These are phyloP conservation scores for Leptinotarsa rubiginosa DNA, from an alignment of 2,888 invertebrate species.

Conservation along the genomic window DNA sequence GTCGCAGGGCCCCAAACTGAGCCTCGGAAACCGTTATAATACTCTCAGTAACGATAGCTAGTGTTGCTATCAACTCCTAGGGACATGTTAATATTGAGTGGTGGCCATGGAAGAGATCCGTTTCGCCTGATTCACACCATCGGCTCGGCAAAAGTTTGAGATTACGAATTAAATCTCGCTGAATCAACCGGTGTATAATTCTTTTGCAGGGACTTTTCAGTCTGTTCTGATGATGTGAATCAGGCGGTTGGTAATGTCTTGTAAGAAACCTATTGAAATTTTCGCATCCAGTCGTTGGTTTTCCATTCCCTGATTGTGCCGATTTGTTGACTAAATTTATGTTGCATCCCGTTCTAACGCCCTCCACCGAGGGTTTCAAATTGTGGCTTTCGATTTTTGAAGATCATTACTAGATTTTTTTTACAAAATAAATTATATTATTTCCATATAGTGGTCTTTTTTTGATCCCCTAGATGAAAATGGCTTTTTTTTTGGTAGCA, in stretches of 20 bases:
- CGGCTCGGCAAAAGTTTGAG: background rate
- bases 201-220: background rate
- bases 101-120: conserved; percentile 43
- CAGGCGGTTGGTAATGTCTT: conserved; percentile 29
- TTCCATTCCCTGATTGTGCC: conserved; percentile 2
- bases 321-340: conserved; percentile 22
- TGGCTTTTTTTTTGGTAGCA: too few species aligned
- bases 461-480: background rate
- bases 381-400: conserved; percentile 23
- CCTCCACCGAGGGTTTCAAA: conserved; percentile 20
- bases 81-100: conserved; percentile 52
- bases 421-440: conserved; percentile 38
- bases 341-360: conserved; percentile 16
- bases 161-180: background rate
- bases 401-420: conserved; percentile 33
- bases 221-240: conserved; percentile 37
- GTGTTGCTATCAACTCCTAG: conserved; percentile 57
- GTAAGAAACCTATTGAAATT: conserved; percentile 2
- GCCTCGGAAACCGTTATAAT: conserved; percentile 75
- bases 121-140: conserved; percentile 38
- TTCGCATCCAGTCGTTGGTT: conserved; percentile 3
- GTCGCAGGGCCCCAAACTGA: conserved; percentile 69
- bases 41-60: conserved; percentile 72
- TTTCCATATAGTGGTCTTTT: conserved; percentile 16
- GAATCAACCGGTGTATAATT: background rate